Evolutionary conservation across 2,888 invertebrate genomes (phyloP).

Genomic region (Napeogenes inachia): DNA sequence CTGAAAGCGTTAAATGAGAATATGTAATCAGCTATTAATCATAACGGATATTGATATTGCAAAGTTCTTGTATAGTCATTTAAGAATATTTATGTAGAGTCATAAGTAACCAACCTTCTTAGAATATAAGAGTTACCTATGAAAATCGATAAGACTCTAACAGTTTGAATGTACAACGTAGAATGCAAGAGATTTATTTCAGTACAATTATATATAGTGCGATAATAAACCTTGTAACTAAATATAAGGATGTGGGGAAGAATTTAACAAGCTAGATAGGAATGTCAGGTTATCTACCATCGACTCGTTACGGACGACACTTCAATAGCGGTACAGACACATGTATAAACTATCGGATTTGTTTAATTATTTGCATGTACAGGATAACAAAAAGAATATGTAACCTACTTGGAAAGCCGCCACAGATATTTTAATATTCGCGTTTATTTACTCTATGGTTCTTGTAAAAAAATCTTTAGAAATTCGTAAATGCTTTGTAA

Average conservation of each 20-base stretch:
- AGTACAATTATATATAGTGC: neutral
- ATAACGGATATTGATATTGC: neutral
- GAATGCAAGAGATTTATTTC: neutral
- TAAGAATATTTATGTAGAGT: neutral
- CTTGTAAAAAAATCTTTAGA: neutral
- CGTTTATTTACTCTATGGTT: slow-evolving; percentile 1
- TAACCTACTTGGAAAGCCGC: too few species aligned
- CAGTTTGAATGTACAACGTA: neutral
- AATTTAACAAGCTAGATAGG: slow-evolving; percentile 32
- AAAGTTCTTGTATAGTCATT: slow-evolving; percentile 11
- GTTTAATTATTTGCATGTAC: slow-evolving; percentile 20
- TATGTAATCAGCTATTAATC: too few species aligned
- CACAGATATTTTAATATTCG: too few species aligned
- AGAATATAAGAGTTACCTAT: neutral
- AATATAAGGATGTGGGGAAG: neutral
- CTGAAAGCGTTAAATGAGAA: too few species aligned
- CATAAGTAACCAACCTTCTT: neutral
- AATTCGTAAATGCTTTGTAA: neutral
- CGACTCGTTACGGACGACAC: slow-evolving; percentile 61
- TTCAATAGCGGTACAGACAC: slow-evolving; percentile 46
- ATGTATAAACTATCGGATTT: slow-evolving; percentile 19
- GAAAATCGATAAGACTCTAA: neutral
- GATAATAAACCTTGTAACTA: neutral
- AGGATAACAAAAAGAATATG: too few species aligned
- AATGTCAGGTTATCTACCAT: slow-evolving; percentile 49